These are phyloP conservation scores for Drosophila buzzatii DNA, from an alignment of 2,888 invertebrate species.

Conservation along the genomic window DNA sequence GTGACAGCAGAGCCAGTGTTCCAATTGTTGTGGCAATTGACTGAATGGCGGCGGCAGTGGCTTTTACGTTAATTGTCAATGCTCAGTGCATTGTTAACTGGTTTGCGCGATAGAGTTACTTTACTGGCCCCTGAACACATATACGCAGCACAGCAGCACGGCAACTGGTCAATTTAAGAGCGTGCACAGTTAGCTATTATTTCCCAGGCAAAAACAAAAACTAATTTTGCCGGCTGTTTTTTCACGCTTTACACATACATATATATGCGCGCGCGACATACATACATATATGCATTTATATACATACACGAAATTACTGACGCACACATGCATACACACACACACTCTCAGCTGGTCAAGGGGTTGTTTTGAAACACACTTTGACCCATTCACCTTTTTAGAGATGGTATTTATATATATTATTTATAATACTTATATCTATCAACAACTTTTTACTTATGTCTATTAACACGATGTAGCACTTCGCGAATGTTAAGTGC, in stretches of 20 bases:
- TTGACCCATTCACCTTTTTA: conserved; percentile 9
- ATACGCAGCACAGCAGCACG: not conserved
- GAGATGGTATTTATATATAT: conserved; percentile 5
- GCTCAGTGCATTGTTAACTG: conserved; percentile 37
- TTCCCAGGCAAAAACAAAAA: conserved; percentile 34
- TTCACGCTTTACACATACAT: conserved; percentile 34
- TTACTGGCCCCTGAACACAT: conserved; percentile 9
- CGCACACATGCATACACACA: conserved; percentile 8
- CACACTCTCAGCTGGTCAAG: conserved; percentile 48
- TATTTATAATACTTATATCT: not conserved
- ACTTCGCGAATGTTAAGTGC: conserved; percentile 7
- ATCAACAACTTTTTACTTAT: not conserved
- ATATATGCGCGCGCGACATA: not conserved
- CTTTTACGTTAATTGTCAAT: conserved; percentile 45
- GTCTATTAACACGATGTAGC: not conserved
- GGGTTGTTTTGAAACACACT: conserved; percentile 58
- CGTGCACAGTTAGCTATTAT: conserved; percentile 21
- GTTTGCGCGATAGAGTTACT: conserved; percentile 10
- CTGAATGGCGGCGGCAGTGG: conserved; percentile 26
- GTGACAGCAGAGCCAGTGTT: conserved; percentile 12
- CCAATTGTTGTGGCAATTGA: conserved; percentile 27
- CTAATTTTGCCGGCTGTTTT: conserved; percentile 62
- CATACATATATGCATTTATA: not conserved
- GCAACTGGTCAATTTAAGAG: conserved; percentile 18
- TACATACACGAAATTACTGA: conserved; percentile 13